These are phyloP conservation scores for Holocentrus rufus DNA, from an alignment of 2,797 vertebrate species.

Conservation along the genomic window DNA sequence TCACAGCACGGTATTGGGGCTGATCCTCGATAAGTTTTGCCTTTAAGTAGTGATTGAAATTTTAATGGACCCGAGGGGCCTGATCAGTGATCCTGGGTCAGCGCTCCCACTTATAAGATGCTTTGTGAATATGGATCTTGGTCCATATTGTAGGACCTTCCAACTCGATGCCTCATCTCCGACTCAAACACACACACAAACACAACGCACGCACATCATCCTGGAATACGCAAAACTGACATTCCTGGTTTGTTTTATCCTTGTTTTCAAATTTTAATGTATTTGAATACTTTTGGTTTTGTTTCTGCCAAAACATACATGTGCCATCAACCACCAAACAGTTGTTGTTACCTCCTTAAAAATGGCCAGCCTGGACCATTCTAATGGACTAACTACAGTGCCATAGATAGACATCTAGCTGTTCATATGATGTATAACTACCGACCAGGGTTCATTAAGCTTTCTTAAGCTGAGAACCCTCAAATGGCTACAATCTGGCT, in stretches of 20 bases:
- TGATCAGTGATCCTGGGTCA: constrained; percentile 65
- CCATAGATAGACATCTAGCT: constrained; percentile 72
- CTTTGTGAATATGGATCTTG: constrained; percentile 80
- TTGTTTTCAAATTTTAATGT: constrained; percentile 65
- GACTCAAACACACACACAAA: constrained; percentile 57
- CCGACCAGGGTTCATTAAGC: constrained; percentile 21
- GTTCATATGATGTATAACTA: constrained; percentile 17
- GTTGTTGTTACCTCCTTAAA: constrained; percentile 81
- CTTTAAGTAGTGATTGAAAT: constrained; percentile 77
- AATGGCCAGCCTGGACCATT: constrained; percentile 70
- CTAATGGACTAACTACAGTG: constrained; percentile 50
- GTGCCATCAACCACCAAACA: constrained; percentile 77
- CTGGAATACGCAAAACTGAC: constrained; percentile 76
- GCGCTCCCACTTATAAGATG: constrained; percentile 67
- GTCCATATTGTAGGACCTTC: constrained; percentile 76
- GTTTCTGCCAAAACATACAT: constrained; percentile 68
- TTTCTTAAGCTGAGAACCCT: constrained; percentile 29
- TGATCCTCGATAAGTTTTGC: constrained; percentile 77
- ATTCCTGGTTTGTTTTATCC: constrained; percentile 70
- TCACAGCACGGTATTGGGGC: constrained; percentile 72
- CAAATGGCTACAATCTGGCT: constrained; percentile 17
- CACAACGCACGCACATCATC: constrained; percentile 50
- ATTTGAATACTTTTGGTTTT: constrained; percentile 77
- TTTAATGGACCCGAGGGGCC: constrained; percentile 73
- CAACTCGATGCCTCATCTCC: constrained; percentile 79